These are phyloP conservation scores for Scaptodrosophila latifasciaeformis DNA, from an alignment of 2,888 invertebrate genomes.

Conservation along the genomic window DNA sequence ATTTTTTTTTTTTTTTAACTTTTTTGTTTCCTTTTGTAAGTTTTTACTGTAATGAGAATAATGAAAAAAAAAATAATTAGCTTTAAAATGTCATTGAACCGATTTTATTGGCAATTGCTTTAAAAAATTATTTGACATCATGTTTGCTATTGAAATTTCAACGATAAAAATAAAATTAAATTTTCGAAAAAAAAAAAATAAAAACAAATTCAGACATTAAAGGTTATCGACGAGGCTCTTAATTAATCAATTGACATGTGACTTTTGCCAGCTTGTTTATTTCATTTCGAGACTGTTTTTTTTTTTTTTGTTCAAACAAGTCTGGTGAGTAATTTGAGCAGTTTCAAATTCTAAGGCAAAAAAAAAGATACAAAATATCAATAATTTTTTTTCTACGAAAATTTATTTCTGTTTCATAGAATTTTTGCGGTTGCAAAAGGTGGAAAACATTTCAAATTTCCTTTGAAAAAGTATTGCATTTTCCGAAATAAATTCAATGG, in stretches of 20 bases:
- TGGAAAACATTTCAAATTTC: too few species aligned
- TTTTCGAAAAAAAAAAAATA: slow-evolving; percentile 15
- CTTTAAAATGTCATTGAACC: slow-evolving; percentile 7
- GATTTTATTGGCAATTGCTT: neutral
- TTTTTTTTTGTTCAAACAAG: too few species aligned
- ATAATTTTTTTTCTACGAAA: too few species aligned
- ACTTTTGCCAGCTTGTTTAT: slow-evolving; percentile 36
- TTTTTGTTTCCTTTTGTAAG: slow-evolving; percentile 22
- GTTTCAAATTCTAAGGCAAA: too few species aligned
- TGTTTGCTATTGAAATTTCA: slow-evolving; percentile 17
- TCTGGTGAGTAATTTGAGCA: too few species aligned
- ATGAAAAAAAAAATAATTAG: slow-evolving; percentile 3
- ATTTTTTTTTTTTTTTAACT: slow-evolving; percentile 50
- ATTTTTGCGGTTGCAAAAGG: too few species aligned
- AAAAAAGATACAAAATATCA: too few species aligned
- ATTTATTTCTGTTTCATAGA: too few species aligned
- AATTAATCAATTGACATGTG: slow-evolving; percentile 66
- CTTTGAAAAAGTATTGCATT: too few species aligned
- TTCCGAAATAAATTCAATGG: too few species aligned
- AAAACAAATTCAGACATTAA: slow-evolving; percentile 41
- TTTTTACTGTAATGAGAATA: slow-evolving; percentile 39
- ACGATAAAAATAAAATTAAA: too few species aligned
- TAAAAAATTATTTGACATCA: slow-evolving; percentile 1
- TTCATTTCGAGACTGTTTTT: neutral
- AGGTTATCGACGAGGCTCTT: slow-evolving; percentile 54